Evolutionary conservation across 2,888 invertebrate genomes (phyloP).

Genomic region (Nasonovia ribisnigri): DNA sequence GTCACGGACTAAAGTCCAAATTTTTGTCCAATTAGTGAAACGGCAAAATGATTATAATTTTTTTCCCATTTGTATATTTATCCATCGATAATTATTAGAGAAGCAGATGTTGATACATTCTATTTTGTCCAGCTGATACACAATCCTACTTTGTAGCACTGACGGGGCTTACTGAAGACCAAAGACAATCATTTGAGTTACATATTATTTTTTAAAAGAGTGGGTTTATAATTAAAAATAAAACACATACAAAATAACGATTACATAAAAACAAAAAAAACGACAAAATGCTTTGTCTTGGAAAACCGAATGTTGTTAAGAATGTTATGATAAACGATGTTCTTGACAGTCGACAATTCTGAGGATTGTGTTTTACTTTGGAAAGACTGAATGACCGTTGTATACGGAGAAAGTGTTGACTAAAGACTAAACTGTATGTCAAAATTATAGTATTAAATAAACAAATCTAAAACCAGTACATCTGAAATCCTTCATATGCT

Average conservation of each 20-base stretch:
- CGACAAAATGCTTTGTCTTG: not conserved
- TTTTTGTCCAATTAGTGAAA: constrained; percentile 20
- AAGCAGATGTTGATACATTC: constrained; percentile 37
- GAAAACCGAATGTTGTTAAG: constrained; percentile 10
- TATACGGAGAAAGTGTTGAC: constrained; percentile 14
- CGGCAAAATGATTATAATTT: not conserved
- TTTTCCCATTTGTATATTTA: not conserved
- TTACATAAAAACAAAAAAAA: constrained; percentile 2
- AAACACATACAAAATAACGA: not conserved
- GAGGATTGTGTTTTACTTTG: not conserved
- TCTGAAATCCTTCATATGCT: not conserved
- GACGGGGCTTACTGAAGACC: not conserved
- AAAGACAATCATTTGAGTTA: not conserved
- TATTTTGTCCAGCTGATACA: not conserved
- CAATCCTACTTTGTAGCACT: constrained; percentile 20
- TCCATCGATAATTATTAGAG: not conserved
- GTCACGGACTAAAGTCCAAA: constrained; percentile 15
- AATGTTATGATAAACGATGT: constrained; percentile 35
- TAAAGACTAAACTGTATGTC: not conserved
- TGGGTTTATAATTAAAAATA: constrained; percentile 33
- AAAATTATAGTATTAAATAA: not conserved
- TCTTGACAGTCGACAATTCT: constrained; percentile 26
- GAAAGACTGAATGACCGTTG: constrained; percentile 13
- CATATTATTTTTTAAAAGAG: not conserved
- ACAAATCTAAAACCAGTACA: not conserved